Conservation (phyloP, 92 coral and sea anemone species). For the Chrysogorgia sp. region DNA sequence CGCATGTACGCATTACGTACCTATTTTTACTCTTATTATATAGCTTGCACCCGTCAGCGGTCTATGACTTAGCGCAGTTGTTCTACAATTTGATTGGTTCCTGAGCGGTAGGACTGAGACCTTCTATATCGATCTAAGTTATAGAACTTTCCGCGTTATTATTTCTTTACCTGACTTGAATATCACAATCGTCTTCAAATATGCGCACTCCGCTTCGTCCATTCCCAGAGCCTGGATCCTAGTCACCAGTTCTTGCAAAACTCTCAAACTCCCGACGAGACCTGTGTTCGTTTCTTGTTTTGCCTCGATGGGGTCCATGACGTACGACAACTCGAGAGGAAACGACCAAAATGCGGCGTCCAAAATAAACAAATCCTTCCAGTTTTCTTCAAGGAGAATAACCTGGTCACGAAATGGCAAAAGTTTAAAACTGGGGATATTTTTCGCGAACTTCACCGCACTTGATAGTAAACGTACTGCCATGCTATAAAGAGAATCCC, state of each 20-base stretch:
- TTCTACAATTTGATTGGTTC: background rate
- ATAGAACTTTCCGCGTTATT: background rate
- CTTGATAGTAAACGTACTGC: slow-evolving; percentile 76
- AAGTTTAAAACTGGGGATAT: slow-evolving; percentile 78
- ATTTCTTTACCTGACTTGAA: slow-evolving; percentile 82
- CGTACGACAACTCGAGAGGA: slow-evolving; percentile 68
- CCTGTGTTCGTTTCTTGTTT: slow-evolving; percentile 44
- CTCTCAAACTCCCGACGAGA: slow-evolving; percentile 60
- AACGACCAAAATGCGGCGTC: slow-evolving; percentile 92
- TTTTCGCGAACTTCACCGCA: slow-evolving; percentile 85
- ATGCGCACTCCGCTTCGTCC: slow-evolving; percentile 84
- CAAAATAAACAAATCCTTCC: slow-evolving; percentile 88
- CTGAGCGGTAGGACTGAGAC: too few relatives aligned
- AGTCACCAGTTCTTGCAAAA: slow-evolving; percentile 71
- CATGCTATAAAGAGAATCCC: slow-evolving; percentile 75
- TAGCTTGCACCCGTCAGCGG: background rate
- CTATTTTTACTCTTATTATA: background rate
- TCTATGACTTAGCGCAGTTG: background rate
- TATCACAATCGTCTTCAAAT: slow-evolving; percentile 81
- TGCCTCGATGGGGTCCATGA: slow-evolving; percentile 50
- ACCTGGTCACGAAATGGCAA: slow-evolving; percentile 94
- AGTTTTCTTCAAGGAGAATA: slow-evolving; percentile 90
- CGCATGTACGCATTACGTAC: too few relatives aligned
- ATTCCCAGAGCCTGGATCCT: slow-evolving; percentile 72
- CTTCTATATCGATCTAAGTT: too few relatives aligned